Conservation (phyloP, 2,888 invertebrate genomes). For the Cantharis rustica region DNA sequence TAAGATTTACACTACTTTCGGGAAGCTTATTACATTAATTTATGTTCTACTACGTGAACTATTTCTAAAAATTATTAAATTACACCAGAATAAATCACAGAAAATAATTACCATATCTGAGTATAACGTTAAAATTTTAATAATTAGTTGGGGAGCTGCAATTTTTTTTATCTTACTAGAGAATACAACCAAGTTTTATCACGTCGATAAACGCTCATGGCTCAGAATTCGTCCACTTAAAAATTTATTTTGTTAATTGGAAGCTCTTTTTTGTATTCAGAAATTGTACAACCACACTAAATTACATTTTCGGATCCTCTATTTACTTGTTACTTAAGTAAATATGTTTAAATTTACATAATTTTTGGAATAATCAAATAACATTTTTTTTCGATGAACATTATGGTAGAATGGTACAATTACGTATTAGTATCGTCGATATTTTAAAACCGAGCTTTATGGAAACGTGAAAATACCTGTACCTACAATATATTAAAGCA, state of each 20-base stretch:
- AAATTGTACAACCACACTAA: background rate
- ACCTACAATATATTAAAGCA: background rate
- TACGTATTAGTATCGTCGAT: background rate
- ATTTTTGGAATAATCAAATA: background rate
- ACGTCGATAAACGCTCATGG: background rate
- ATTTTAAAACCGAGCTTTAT: background rate
- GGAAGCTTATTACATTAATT: background rate
- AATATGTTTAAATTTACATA: background rate
- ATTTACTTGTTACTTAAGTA: background rate
- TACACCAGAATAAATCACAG: background rate
- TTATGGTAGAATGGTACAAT: background rate
- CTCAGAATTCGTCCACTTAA: background rate
- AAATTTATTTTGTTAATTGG: background rate
- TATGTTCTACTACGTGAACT: background rate
- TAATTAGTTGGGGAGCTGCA: background rate
- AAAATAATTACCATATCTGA: background rate
- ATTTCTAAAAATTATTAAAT: background rate
- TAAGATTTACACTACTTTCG: background rate
- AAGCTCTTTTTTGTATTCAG: background rate
- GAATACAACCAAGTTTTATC: background rate
- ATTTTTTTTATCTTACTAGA: background rate
- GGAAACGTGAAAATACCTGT: background rate
- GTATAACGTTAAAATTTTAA: background rate
- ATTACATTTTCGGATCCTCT: background rate
- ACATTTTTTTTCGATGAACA: background rate